Base-by-base conservation (phyloP, 53 echinoderm and acorn worm genomes). In the Henricia sp. region DNA sequence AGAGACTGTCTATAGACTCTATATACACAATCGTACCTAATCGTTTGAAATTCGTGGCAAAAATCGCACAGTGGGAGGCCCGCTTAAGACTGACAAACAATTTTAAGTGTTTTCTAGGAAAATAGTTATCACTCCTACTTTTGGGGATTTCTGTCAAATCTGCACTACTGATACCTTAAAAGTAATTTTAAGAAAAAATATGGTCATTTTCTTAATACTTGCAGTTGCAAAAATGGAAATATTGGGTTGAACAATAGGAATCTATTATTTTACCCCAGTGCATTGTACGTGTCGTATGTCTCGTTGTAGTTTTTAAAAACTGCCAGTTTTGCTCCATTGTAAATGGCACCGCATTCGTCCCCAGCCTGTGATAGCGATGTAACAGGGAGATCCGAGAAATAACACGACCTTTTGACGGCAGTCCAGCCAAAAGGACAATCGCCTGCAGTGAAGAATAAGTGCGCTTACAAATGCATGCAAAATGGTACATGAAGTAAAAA, bases 231-330 rank as follows among this genome's bases (percentile, higher is more conserved):
- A 64, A 1, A 16, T 10, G 3, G 8, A 3, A 32, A 13, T 11
- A 0, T 12, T 32, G 67, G 17, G 6, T 0, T 2, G 35, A 9
- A 9, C 5, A 29, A 14, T 4, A 6, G 5, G 25, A 32, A 1
- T 2, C 17, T 4, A n/a, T 0, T 50, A 26, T 14, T 6, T 0
- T 74, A 74, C 74, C 55, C n/a, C 13, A 74, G 53, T 3, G 0
- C 4, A 2, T 2, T 74, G n/a, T 37, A 74, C 23, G 55, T 39
- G 6, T 39, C 16, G 11, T 0, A 8, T 34, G 11, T 74, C 38
- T 74, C 74, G 12, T 37, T 25, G 55, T 55, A 37, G 55, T 17
- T 55, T 36, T 74, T 55, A 5, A 74, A 53, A 36, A 74, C 74
- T 12, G 55, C 74, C 10, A 74, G 74, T 20, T 38, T 9, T 2